These are phyloP conservation scores for Lingula anatina DNA, from an alignment of 2,888 invertebrate genomes.

Conservation along the genomic window DNA sequence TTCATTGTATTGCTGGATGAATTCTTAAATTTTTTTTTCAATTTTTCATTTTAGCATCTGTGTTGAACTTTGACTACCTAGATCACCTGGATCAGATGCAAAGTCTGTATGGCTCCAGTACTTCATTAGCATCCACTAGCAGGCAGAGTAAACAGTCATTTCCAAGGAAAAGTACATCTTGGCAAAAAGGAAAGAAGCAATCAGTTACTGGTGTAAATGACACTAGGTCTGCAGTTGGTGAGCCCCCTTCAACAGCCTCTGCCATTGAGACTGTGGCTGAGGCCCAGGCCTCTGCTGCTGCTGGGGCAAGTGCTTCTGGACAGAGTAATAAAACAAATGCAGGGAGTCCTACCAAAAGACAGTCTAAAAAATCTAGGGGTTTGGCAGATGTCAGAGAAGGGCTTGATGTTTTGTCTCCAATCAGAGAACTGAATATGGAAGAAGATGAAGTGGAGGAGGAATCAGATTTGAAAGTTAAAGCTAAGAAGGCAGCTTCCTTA, in stretches of 20 bases:
- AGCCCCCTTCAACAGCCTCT: conserved; percentile 1
- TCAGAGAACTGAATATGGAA: conserved; percentile 29
- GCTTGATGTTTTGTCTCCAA: conserved; percentile 30
- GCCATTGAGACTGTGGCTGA: conserved; percentile 18
- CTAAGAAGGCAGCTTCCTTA: no score
- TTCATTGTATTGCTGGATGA: no score
- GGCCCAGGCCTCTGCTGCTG: conserved; percentile 15
- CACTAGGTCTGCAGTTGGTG: background rate
- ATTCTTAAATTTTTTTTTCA: no score
- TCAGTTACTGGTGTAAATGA: no score
- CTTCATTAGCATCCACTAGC: no score
- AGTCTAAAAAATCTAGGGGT: background rate
- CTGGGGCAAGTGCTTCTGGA: no score
- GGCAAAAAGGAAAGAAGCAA: no score
- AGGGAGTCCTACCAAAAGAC: no score
- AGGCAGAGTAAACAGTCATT: no score
- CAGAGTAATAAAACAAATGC: no score
- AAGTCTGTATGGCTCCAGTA: conserved; percentile 25
- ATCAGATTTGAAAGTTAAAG: conserved; percentile 18
- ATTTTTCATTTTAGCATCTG: conserved; percentile 17
- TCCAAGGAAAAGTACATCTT: no score
- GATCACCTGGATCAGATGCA: conserved; percentile 23
- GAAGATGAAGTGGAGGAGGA: conserved; percentile 20
- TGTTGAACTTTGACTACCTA: conserved; percentile 36
- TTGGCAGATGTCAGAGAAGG: conserved; percentile 20